These are phyloP conservation scores for Eristalis pertinax DNA, from an alignment of 2,888 invertebrate species.

Conservation along the genomic window DNA sequence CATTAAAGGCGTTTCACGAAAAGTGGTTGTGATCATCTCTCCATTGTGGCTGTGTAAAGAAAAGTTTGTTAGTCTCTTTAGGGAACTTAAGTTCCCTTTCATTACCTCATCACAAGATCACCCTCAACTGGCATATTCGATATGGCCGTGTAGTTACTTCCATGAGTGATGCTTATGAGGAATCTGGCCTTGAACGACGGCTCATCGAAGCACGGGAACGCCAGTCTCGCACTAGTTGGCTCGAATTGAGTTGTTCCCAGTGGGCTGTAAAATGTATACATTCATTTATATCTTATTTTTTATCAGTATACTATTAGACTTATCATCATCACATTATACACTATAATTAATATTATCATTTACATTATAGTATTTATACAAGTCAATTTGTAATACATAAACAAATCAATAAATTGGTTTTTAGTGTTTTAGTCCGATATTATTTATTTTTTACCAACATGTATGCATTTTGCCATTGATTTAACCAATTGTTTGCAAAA, in stretches of 20 bases:
- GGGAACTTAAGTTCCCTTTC: background rate
- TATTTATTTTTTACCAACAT: too few relatives aligned
- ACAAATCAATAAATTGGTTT: too few relatives aligned
- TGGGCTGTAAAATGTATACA: slow-evolving; percentile 73
- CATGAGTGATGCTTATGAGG: slow-evolving; percentile 84
- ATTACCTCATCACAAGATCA: slow-evolving; percentile 34
- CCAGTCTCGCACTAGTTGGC: slow-evolving; percentile 85
- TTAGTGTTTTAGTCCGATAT: too few relatives aligned
- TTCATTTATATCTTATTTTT: background rate
- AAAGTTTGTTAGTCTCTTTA: background rate
- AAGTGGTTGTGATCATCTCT: slow-evolving; percentile 79
- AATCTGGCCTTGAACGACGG: slow-evolving; percentile 87
- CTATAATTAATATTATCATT: too few relatives aligned
- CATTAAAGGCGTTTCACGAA: slow-evolving; percentile 85
- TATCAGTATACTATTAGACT: too few relatives aligned
- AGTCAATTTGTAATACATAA: too few relatives aligned
- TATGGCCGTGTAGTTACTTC: slow-evolving; percentile 79
- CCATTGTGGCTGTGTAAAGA: slow-evolving; percentile 38
- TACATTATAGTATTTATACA: too few relatives aligned
- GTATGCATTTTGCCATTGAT: too few relatives aligned
- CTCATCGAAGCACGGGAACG: slow-evolving; percentile 91
- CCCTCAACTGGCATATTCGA: slow-evolving; percentile 79
- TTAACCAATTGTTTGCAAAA: too few relatives aligned
- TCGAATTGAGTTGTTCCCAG: slow-evolving; percentile 87
- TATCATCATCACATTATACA: too few relatives aligned